Evolutionary conservation across 2,113 vertebrate genomes (phyloP), one percentile per base, ranked within the genome.

Genomic region (Phalacrocorax brasilianus): DNA sequence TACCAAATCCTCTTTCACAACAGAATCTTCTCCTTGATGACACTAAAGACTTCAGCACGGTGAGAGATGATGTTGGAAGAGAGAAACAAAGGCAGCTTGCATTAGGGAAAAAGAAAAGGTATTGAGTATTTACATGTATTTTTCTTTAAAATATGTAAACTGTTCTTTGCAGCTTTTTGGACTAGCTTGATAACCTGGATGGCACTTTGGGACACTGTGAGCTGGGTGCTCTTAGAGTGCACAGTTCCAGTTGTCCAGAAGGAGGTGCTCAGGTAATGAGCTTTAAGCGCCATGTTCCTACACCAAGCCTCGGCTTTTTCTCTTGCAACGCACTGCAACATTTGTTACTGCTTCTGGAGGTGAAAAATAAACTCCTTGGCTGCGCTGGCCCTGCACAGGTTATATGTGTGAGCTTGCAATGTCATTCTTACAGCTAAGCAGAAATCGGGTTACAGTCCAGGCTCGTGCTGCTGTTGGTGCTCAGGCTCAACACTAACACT

Each of bases 21-120:
- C 97, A 99, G 99, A 99, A 99, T 94, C 98, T 99, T 59, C 95
- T 99, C 82, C 95, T 99, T 81, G 99, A 99, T 97, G 98, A 97
- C 86, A 98, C 98, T 81, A 97, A 97, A 91, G 98, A 98, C 88
- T 99, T 99, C 92, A 96, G 97, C 91, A 99, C 98, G 2, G 8
- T 88, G 65, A 97, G 98, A 85, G 98, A 99, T 8, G 98, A 98
- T 35, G 67, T 97, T 86, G 98, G 97, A 22, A 99, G 98, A 88
- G 98, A 98, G 96, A 98, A 96, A 52, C 98, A 98, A 86, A 97
- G 91, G 74, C 98, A 98, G 58, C 97, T 98, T 73, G 97, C 96
- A 3, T 96, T 98, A 88, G 97, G 95, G 40, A 96, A 96, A 79
- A 97, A 96, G 89, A 99, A 98, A 98, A 98, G 98, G 98, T 99